Conservation (phyloP, 2,797 vertebrate species). For the Furcifer pardalis region DNA sequence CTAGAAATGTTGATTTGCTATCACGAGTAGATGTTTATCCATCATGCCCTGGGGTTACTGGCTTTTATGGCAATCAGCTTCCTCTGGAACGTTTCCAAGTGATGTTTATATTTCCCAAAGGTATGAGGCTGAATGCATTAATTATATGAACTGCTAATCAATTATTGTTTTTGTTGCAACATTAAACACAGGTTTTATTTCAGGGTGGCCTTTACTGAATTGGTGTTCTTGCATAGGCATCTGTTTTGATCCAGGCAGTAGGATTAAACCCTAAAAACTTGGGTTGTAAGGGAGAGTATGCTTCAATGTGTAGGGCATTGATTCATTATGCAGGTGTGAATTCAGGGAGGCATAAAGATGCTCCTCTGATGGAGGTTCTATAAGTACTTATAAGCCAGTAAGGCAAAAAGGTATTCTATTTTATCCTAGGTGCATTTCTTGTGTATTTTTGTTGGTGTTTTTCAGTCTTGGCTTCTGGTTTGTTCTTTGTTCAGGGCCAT, state of each 20-base stretch:
- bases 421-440: not conserved
- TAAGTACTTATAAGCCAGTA: no score
- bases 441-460: not conserved
- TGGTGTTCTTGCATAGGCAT: not conserved
- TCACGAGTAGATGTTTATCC: conserved; percentile 24
- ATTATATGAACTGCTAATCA: conserved; percentile 2
- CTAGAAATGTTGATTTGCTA: conserved; percentile 25
- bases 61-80: conserved; percentile 24
- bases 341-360: no score
- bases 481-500: not conserved
- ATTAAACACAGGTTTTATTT: not conserved
- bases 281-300: not conserved
- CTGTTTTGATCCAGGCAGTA: not conserved
- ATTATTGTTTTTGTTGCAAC: not conserved
- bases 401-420: not conserved
- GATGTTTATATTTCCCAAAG: not conserved
- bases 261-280: not conserved
- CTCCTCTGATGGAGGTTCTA: no score
- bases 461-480: not conserved
- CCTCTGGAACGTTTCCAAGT: conserved; percentile 10
- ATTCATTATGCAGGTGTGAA: no score
- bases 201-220: not conserved
- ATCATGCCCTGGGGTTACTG: not conserved
- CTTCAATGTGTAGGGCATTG: not conserved
- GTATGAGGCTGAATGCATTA: conserved; percentile 9